Percentiles rank a stretch among this genome's conserved stretches.
Evolutionary conservation across 1,140 invertebrate genomes (phyloP).

Genomic region (Polypedilum vanderplanki): DNA sequence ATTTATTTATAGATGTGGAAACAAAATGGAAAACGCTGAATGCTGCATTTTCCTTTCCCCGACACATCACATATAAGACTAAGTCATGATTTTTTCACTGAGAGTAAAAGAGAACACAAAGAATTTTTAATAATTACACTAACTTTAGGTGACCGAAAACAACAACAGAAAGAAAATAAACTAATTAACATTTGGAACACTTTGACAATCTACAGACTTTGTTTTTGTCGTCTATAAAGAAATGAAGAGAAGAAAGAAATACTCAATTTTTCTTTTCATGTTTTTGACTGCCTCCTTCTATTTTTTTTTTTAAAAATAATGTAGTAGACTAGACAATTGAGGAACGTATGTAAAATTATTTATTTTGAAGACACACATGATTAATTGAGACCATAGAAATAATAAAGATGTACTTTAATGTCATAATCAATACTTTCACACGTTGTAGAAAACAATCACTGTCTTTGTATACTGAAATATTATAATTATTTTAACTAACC

Average conservation of each 20-base stretch:
- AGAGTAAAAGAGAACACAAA: background rate
- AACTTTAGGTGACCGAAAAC: background rate
- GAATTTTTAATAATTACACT: background rate
- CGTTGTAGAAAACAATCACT: too few relatives aligned
- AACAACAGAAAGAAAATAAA: background rate
- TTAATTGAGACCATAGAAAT: background rate
- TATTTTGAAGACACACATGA: background rate
- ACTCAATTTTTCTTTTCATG: background rate
- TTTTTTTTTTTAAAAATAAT: too few relatives aligned
- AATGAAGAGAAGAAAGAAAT: background rate
- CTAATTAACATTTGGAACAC: background rate
- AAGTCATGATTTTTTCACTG: constrained; percentile 1
- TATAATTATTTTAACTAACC: constrained; percentile 60
- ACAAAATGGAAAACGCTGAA: constrained; percentile 24
- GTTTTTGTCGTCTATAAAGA: background rate
- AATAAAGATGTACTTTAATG: too few relatives aligned
- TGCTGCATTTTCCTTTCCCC: constrained; percentile 2
- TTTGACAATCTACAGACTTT: constrained; percentile 18
- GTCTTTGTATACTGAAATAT: too few relatives aligned
- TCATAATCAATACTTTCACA: too few relatives aligned
- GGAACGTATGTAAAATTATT: too few relatives aligned
- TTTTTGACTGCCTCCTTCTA: too few relatives aligned
- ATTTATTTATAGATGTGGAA: constrained; percentile 28
- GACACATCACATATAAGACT: background rate
- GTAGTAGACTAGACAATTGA: too few relatives aligned